phyloP scores from a whole-genome alignment of 2,888 invertebrate genomes.

The Holacanthella duospinosa region DNA sequence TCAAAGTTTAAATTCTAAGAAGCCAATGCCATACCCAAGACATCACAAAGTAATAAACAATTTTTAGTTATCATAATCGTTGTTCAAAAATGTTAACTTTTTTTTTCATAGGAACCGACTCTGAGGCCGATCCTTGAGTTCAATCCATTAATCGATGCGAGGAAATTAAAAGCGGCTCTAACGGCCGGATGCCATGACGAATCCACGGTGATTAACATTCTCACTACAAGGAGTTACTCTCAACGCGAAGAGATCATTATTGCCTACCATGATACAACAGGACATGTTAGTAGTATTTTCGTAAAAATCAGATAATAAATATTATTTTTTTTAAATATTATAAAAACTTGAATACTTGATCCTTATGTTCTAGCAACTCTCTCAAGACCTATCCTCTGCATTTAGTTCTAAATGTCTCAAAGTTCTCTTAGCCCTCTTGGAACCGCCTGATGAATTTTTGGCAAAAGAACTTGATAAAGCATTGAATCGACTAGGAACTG shows the following conservation, averaged over 20 bases:
- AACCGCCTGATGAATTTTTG: slow-evolving; percentile 56
- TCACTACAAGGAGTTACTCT: slow-evolving; percentile 42
- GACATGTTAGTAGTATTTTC: slow-evolving; percentile 16
- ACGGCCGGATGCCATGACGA: slow-evolving; percentile 32
- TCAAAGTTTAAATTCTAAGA: too few species aligned
- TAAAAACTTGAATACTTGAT: too few species aligned
- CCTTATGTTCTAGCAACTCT: neutral
- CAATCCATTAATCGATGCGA: slow-evolving; percentile 1
- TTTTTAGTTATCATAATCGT: too few species aligned
- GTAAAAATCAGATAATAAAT: neutral
- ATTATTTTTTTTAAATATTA: too few species aligned
- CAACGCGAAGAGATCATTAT: slow-evolving; percentile 39
- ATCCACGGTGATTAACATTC: slow-evolving; percentile 39
- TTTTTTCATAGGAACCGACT: neutral
- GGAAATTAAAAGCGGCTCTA: neutral
- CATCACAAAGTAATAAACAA: too few species aligned
- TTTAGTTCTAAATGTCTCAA: slow-evolving; percentile 65
- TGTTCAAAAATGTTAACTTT: too few species aligned
- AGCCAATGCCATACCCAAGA: too few species aligned
- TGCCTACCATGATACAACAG: slow-evolving; percentile 22
- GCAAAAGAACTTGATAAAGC: slow-evolving; percentile 62
- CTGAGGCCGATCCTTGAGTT: neutral
- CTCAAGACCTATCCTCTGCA: slow-evolving; percentile 59
- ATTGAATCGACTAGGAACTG: slow-evolving; percentile 63
- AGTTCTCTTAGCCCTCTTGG: slow-evolving; percentile 58